Base-by-base conservation (phyloP, 1,140 invertebrate genomes). In the Scaptomyza hsui region DNA sequence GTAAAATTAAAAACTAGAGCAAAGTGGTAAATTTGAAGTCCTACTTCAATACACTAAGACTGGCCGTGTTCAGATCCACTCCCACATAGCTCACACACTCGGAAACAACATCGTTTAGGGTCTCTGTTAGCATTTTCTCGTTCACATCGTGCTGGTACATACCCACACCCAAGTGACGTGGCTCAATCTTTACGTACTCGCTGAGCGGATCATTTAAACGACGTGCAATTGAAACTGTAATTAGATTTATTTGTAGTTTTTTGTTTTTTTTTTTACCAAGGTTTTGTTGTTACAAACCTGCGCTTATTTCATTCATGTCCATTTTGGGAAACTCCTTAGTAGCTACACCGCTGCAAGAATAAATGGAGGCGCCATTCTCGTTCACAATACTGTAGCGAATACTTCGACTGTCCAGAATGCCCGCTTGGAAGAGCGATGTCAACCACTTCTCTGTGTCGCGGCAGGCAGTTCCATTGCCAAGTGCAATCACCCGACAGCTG, bases 91-190 rank as follows among this genome's bases (percentile, higher is more conserved):
- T 98, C 4, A 98, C 97, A 89, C 96, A 96, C 89, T 98, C 96
- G 7, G 94, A 94, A 1, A 95, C 94, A 0, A 95, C 93, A 72
- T 95, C 95, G 73, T 96, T 95, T 9, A 98, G 91, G 0, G 95
- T 94, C 15, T 93, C 92, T 15, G 94, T 94, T 1, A 99, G 89
- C 79, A 94, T 93, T 83, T 95, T 96, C 62, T 96, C 94, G 1
- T 95, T 93, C 9, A 98, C 92, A 91, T 98, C 97, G 89, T 98
- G 97, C 91, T 99, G 96, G 89, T 98, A 99, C 94, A 98, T 96
- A 35, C 97, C 97, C 4, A 96, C 95, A 12, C 97, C 97, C 62
- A 99, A 92, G 90, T 98, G 96, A 88, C 97, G 96, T 0, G 97
- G 97, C 68, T 98, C 97, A 26, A 98, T 95, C 93, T 98, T 98